phyloP scores from a whole-genome alignment of 2,888 invertebrate species.

The Calephelis perditalis region DNA sequence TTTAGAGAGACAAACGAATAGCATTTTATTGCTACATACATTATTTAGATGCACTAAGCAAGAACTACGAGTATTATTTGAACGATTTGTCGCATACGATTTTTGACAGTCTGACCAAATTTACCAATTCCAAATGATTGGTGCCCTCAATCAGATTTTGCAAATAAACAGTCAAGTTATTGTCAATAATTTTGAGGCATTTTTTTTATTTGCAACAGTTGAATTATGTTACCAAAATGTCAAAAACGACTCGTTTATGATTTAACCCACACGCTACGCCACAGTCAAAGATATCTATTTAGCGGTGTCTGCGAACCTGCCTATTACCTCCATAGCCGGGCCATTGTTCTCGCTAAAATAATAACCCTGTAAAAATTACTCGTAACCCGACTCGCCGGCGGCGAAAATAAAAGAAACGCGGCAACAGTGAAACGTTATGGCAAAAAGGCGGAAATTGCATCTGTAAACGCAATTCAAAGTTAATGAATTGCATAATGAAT shows the following conservation, averaged over 20 bases:
- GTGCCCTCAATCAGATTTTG: too few relatives aligned
- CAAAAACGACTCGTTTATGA: constrained; percentile 6
- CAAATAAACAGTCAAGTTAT: too few relatives aligned
- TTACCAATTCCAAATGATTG: too few relatives aligned
- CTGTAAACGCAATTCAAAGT: constrained; percentile 13
- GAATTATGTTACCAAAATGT: too few relatives aligned
- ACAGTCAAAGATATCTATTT: constrained; percentile 67
- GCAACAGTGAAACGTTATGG: constrained; percentile 7
- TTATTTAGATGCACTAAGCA: too few relatives aligned
- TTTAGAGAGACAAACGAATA: too few relatives aligned
- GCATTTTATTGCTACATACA: too few relatives aligned
- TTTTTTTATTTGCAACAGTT: too few relatives aligned
- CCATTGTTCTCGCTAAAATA: constrained; percentile 64
- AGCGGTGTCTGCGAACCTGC: constrained; percentile 66
- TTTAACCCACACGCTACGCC: constrained; percentile 43
- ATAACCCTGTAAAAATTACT: constrained; percentile 58
- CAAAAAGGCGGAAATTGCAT: constrained; percentile 10
- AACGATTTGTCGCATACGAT: too few relatives aligned
- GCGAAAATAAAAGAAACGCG: constrained; percentile 29
- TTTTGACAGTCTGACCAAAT: too few relatives aligned
- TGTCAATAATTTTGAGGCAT: too few relatives aligned
- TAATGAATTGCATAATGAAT: constrained; percentile 17
- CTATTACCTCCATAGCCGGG: constrained; percentile 53
- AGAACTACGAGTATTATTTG: too few relatives aligned
- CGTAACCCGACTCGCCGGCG: constrained; percentile 31